Conservation (phyloP, 2,888 invertebrate genomes). For the Netelia fuscicornis region DNA sequence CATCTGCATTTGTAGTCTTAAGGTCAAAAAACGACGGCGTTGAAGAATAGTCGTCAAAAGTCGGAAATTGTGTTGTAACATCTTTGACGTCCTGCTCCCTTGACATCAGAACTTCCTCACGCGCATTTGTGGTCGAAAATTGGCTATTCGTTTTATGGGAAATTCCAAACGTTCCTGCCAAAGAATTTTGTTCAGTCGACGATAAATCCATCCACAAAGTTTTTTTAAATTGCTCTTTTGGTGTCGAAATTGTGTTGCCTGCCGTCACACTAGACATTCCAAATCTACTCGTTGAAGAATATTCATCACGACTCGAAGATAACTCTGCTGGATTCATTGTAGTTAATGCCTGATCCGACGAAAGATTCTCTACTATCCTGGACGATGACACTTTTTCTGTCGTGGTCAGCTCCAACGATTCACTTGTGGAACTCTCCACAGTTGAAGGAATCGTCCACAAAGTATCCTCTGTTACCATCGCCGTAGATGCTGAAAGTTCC, state of each 20-base stretch:
- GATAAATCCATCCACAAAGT: background rate
- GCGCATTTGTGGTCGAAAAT: background rate
- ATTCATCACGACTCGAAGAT: background rate
- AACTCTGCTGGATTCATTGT: background rate
- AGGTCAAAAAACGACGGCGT: background rate
- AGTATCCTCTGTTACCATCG: background rate
- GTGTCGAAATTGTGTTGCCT: background rate
- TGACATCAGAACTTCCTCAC: background rate
- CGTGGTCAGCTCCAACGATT: background rate
- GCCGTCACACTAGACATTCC: background rate
- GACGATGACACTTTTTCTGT: background rate
- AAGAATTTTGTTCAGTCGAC: constrained; percentile 1
- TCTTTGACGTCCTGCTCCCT: background rate
- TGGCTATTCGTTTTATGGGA: background rate
- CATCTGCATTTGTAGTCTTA: background rate
- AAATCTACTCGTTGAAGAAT: background rate
- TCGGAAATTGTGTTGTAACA: background rate
- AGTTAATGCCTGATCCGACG: background rate
- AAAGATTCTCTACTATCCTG: background rate
- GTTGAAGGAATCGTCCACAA: background rate
- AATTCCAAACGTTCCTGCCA: background rate
- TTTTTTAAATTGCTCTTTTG: background rate
- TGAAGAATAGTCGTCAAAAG: constrained; percentile 21
- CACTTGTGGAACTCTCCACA: background rate
- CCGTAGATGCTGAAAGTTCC: background rate